phyloP scores from a whole-genome alignment of 2,113 vertebrate species.

The Oreochromis niloticus region DNA sequence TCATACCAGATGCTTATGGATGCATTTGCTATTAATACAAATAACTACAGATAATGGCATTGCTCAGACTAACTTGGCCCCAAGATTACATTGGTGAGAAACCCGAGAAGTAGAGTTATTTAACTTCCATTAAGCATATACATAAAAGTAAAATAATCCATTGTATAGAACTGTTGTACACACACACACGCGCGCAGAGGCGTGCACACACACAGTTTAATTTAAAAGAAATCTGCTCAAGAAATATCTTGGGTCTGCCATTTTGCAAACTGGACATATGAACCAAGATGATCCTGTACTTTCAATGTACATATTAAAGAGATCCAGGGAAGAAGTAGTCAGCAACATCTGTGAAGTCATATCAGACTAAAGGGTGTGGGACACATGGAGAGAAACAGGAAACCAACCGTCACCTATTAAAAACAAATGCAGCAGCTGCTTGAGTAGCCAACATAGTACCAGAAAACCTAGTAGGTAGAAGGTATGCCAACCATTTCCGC shows the following conservation, averaged over 20 bases:
- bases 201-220: neutral
- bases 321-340: neutral
- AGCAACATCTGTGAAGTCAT: neutral
- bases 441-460: neutral
- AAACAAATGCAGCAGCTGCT: slow-evolving; percentile 40
- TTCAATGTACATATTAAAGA: neutral
- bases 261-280: neutral
- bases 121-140: neutral
- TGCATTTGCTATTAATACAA: neutral
- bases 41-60: neutral
- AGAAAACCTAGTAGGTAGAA: slow-evolving; percentile 6
- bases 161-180: neutral
- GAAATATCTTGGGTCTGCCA: neutral
- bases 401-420: slow-evolving; percentile 2
- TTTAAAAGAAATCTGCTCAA: neutral
- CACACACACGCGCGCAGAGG: rapidly evolving
- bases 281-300: neutral
- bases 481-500: slow-evolving; percentile 26
- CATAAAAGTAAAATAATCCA: neutral
- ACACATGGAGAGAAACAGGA: slow-evolving; percentile 10
- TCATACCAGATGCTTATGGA: neutral
- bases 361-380: neutral
- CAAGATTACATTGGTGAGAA: neutral
- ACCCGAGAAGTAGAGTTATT: neutral
- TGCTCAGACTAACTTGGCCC: neutral